Evolutionary conservation across 2,888 invertebrate species (phyloP), one percentile per base, ranked within the genome.

Genomic region (Tetheella fluctuosa): DNA sequence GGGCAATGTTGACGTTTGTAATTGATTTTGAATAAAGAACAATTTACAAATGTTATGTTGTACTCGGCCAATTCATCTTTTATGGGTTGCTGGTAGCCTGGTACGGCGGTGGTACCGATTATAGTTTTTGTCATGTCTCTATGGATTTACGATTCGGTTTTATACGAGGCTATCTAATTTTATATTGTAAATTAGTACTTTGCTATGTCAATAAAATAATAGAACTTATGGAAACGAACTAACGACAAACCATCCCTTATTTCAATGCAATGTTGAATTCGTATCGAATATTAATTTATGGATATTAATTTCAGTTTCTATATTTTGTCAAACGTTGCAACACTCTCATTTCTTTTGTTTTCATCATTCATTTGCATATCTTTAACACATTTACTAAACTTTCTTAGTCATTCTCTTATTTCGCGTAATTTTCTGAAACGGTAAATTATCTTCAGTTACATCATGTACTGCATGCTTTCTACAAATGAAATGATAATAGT

Each of bases 401-500:
- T 55, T 56, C 37, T 59, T 54, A 54, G 20, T 48, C 3, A 10
- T 48, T 17, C 39, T n/a, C n/a, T n/a, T 20, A 48, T 48, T 48
- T 15, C 48, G 48, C 20, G 17, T 48, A 1, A 10, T 48, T 48
- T 48, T 3, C 48, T 48, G 48, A 48, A 48, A 48, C 48, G 48
- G 48, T 48, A 20, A 48, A 48, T 48, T 48, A 48, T 48, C 48
- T 48, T 17, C 48, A 48, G 48, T 48, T 48, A 20, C 48, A 48
- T 48, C 48, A 48, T 20, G 48, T 48, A 48, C 48, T 20, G 48
- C 48, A 48, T 48, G 48, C 48, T 48, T 34, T 55, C 55, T 17
- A 55, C 34, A 55, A 55, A 55, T 55, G 20, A 37, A 55, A 34
- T 34, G 34, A 48, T 55, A 55, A 55, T 55, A 53, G 53, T 37